A percentile compares a stretch with the other conserved stretches of the same genome.
phyloP scores from a whole-genome alignment of 2,888 invertebrate species.

The Eristalis intricaria region DNA sequence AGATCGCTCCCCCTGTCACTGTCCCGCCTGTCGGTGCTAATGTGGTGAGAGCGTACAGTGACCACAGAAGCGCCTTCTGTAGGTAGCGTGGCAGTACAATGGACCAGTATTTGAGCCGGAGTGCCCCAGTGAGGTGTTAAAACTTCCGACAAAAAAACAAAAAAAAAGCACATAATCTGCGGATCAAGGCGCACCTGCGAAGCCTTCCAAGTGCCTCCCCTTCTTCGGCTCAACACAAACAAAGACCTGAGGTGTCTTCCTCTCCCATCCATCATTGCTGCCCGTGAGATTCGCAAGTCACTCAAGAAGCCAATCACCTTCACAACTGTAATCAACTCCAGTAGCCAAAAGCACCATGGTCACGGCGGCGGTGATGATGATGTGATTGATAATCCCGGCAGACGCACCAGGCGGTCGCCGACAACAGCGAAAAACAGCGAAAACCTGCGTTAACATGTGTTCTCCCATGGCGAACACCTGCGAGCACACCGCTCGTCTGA shows the following conservation, averaged over 20 bases:
- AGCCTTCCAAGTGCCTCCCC: too few species aligned
- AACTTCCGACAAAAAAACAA: too few species aligned
- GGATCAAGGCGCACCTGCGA: too few species aligned
- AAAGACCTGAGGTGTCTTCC: neutral
- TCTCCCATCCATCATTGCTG: neutral
- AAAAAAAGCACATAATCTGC: too few species aligned
- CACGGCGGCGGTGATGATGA: neutral
- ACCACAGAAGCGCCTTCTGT: too few species aligned
- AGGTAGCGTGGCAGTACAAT: too few species aligned
- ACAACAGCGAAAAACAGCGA: neutral
- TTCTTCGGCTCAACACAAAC: neutral
- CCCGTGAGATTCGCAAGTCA: neutral
- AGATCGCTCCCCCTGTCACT: too few species aligned
- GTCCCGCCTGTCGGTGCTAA: too few species aligned
- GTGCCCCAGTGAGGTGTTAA: too few species aligned
- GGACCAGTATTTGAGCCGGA: too few species aligned
- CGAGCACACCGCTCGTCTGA: neutral
- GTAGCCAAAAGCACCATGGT: neutral
- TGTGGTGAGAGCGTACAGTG: too few species aligned
- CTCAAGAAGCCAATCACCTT: neutral
- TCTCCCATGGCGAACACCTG: neutral
- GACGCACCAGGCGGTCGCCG: neutral
- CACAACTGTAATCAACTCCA: neutral
- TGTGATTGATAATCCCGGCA: neutral
- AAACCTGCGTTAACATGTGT: neutral